phyloP scores from a whole-genome alignment of 1,140 invertebrate genomes.

The Cepaea nemoralis region DNA sequence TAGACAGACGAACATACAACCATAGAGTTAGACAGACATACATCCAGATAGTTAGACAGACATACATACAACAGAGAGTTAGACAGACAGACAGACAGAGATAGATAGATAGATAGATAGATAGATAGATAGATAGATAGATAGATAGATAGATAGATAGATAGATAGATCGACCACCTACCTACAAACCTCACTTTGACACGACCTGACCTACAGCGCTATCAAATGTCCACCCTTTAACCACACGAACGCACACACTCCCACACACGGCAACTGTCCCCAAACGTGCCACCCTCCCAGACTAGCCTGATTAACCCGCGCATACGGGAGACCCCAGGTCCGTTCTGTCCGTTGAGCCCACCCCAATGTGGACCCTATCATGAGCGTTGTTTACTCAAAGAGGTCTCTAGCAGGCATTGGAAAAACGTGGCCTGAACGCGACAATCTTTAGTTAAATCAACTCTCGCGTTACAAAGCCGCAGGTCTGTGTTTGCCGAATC shows the following conservation, averaged over 20 bases:
- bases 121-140: constrained; percentile 2
- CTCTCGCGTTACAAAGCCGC: constrained; percentile 14
- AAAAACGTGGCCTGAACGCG: background rate
- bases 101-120: too few species aligned
- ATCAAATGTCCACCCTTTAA: too few species aligned
- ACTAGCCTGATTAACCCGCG: background rate
- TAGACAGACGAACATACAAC: too few species aligned
- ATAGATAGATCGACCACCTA: background rate
- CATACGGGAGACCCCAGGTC: background rate
- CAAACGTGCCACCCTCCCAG: background rate
- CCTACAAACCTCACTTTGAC: too few species aligned
- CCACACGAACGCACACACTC: too few species aligned
- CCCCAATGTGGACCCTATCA: background rate
- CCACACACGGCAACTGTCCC: background rate
- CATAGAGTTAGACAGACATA: too few species aligned
- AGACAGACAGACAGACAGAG: too few species aligned
- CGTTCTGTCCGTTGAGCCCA: background rate
- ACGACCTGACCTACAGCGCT: too few species aligned
- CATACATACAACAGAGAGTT: too few species aligned
- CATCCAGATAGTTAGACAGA: too few species aligned
- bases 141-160: background rate
- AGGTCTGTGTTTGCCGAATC: background rate
- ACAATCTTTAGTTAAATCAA: constrained; percentile 16
- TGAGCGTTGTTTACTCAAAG: constrained; percentile 5
- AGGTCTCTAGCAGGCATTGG: background rate